phyloP scores from a whole-genome alignment of 2,113 vertebrate genomes.

The Sinocyclocheilus grahami region DNA sequence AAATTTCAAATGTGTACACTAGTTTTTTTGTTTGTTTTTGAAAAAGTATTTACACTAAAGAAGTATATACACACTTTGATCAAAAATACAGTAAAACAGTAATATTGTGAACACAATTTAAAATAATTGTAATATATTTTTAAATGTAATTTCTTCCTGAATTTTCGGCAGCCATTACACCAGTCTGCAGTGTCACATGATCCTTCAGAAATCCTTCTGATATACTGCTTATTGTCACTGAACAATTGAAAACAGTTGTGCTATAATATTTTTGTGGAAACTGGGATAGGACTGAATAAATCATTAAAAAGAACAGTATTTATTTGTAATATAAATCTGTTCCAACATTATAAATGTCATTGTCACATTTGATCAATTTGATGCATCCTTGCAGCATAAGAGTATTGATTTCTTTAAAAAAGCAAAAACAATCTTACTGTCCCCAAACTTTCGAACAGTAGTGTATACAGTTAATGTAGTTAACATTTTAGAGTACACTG shows the following conservation, averaged over 20 bases:
- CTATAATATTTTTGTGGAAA: neutral
- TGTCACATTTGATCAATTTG: too few relatives aligned
- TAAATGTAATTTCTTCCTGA: neutral
- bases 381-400: too few relatives aligned
- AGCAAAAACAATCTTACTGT: neutral
- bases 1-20: too few relatives aligned
- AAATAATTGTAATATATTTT: neutral
- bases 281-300: neutral
- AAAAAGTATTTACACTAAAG: too few relatives aligned
- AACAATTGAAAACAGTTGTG: neutral
- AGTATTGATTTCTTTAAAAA: too few relatives aligned
- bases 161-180: neutral
- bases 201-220: neutral
- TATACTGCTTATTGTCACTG: neutral
- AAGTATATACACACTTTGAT: neutral
- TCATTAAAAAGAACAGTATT: neutral
- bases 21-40: too few relatives aligned
- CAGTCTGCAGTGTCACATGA: neutral
- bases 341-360: too few relatives aligned
- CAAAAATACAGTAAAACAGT: too few relatives aligned
- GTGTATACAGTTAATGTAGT: too few relatives aligned
- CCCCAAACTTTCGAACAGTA: neutral
- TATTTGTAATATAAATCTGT: too few relatives aligned
- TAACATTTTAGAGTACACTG: neutral
- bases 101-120: neutral